A percentile compares a stretch with the other conserved stretches of the same genome.
Evolutionary conservation across 2,113 vertebrate genomes (phyloP).

Genomic region (Dasypus novemcinctus): DNA sequence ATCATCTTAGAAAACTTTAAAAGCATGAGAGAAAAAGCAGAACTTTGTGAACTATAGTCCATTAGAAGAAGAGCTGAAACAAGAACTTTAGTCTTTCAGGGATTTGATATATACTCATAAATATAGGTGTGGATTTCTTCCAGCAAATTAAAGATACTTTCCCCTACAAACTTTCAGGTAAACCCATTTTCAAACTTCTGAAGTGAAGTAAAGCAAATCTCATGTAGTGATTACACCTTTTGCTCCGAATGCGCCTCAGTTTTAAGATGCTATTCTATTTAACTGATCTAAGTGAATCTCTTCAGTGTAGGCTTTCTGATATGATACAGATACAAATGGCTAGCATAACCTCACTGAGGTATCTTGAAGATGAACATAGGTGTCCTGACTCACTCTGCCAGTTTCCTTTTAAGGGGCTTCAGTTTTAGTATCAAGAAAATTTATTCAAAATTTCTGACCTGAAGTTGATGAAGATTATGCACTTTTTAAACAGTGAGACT

Average conservation of each 20-base stretch:
- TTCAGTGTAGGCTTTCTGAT: background rate
- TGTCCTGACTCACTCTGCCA: background rate
- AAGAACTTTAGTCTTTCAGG: background rate
- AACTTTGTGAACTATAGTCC: background rate
- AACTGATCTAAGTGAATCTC: background rate
- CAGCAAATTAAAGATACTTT: conserved; percentile 25
- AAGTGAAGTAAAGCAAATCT: background rate
- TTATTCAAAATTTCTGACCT: background rate
- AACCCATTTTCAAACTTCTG: background rate
- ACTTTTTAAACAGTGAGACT: background rate
- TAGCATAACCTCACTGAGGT: background rate
- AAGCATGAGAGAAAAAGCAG: background rate
- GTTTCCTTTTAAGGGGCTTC: background rate
- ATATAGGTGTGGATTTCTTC: background rate
- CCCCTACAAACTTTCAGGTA: background rate
- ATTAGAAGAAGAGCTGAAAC: background rate
- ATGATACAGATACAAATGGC: background rate
- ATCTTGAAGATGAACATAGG: background rate
- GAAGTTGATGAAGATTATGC: background rate
- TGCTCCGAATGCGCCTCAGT: background rate
- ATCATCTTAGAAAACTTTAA: conserved; percentile 21
- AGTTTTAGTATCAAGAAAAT: background rate
- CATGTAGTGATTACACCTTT: background rate
- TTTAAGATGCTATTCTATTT: background rate
- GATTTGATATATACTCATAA: background rate